These are phyloP conservation scores for Channa argus DNA, from an alignment of 2,113 vertebrate genomes.

Conservation along the genomic window DNA sequence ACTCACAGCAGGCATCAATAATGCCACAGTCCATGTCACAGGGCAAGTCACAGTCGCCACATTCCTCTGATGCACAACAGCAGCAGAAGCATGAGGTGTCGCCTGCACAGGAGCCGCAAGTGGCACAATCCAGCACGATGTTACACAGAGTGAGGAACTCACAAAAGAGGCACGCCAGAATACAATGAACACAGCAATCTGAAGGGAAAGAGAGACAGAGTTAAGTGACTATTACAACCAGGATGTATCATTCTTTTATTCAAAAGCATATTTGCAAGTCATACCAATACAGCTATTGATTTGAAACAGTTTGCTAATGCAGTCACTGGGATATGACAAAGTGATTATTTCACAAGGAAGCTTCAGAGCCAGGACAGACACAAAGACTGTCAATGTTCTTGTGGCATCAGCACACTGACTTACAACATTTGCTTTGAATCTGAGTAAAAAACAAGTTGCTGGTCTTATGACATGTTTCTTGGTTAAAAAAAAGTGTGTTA, in stretches of 20 bases:
- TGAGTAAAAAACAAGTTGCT: constrained; percentile 1
- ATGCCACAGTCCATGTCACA: constrained; percentile 99
- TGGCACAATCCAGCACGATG: constrained; percentile 96
- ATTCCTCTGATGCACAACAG: constrained; percentile 94
- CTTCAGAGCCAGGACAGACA: constrained; percentile 1
- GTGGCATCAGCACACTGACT: neutral
- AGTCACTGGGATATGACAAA: neutral
- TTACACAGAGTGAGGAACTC: constrained; percentile 98
- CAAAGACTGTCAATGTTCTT: neutral
- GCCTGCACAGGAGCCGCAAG: constrained; percentile 94
- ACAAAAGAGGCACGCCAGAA: constrained; percentile 98
- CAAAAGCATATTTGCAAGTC: too few relatives aligned
- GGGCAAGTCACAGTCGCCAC: constrained; percentile 94
- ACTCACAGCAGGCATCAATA: constrained; percentile 98
- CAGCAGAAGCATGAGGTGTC: constrained; percentile 96
- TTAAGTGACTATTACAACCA: neutral
- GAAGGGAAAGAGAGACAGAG: neutral
- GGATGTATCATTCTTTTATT: too few relatives aligned
- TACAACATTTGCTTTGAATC: neutral
- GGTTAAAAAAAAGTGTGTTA: neutral
- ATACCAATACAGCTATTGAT: too few relatives aligned
- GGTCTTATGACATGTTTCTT: neutral
- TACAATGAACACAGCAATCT: constrained; percentile 99
- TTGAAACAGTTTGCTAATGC: too few relatives aligned
- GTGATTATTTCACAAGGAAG: neutral